Evolutionary conservation across 35 echinoderm and acorn worm species (phyloP).

Genomic region (Lytechinus pictus): DNA sequence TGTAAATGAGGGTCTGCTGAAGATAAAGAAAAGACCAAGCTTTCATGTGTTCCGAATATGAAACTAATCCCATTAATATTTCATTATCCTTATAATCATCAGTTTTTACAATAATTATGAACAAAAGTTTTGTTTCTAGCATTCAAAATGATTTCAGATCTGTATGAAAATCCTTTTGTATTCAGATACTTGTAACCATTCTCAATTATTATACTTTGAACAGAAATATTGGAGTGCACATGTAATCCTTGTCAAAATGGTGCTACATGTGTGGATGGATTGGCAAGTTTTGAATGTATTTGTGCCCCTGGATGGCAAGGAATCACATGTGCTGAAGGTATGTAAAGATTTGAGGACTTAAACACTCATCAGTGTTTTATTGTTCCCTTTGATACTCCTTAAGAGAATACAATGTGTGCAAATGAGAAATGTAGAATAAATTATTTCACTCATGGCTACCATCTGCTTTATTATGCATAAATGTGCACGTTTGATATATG

Average conservation of each 20-base stretch:
- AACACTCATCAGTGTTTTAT: not conserved
- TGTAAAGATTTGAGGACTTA: not conserved
- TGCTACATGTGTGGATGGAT: constrained; percentile 30
- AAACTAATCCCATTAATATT: too few species aligned
- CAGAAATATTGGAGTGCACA: constrained; percentile 48
- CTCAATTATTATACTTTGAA: not conserved
- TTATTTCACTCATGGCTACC: not conserved
- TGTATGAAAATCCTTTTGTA: too few species aligned
- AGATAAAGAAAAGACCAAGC: too few species aligned
- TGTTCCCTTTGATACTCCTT: not conserved
- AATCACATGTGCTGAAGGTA: not conserved
- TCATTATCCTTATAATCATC: too few species aligned
- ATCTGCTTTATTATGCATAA: not conserved
- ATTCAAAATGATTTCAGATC: too few species aligned
- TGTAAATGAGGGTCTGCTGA: too few species aligned
- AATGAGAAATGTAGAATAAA: not conserved
- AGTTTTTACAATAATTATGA: too few species aligned
- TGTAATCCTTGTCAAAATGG: constrained; percentile 21
- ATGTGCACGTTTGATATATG: not conserved
- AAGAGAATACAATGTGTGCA: not conserved
- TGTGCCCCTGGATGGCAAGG: not conserved
- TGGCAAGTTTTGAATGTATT: constrained; percentile 41
- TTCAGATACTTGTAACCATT: too few species aligned
- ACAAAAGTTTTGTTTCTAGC: too few species aligned
- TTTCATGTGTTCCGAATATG: too few species aligned